These are phyloP conservation scores for Onchidella celtica DNA, from an alignment of 2,888 invertebrate species.

Conservation along the genomic window DNA sequence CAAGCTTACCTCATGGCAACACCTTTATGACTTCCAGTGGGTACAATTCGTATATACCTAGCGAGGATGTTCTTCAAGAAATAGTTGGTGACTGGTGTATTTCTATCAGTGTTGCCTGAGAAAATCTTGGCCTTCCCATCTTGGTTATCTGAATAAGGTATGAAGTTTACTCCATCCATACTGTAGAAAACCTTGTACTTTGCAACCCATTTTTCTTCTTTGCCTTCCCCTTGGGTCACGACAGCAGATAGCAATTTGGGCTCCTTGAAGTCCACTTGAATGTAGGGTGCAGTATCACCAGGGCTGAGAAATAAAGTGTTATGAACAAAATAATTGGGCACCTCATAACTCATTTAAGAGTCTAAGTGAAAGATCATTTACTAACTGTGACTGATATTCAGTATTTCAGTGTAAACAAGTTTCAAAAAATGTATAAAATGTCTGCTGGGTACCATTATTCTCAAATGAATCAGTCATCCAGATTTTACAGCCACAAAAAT, in stretches of 20 bases:
- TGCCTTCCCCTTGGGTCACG: constrained; percentile 62
- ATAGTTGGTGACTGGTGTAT: constrained; percentile 41
- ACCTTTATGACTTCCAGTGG: constrained; percentile 37
- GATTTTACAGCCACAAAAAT: too few species aligned
- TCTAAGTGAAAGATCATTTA: not conserved
- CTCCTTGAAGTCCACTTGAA: constrained; percentile 64
- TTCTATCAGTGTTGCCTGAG: constrained; percentile 43
- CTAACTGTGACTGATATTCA: not conserved
- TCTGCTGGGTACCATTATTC: too few species aligned
- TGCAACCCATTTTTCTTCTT: constrained; percentile 63
- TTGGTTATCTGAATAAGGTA: constrained; percentile 55
- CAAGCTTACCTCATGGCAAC: constrained; percentile 48
- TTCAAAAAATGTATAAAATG: too few species aligned
- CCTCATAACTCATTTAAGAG: not conserved
- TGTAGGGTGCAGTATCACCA: constrained; percentile 43
- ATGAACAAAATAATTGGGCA: not conserved
- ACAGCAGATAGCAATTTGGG: constrained; percentile 62
- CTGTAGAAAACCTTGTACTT: constrained; percentile 62
- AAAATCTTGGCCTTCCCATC: constrained; percentile 43
- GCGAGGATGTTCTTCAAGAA: constrained; percentile 48
- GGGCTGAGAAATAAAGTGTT: not conserved
- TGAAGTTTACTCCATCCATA: constrained; percentile 61
- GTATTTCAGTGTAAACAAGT: too few species aligned
- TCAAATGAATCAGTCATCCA: too few species aligned
- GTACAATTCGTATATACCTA: constrained; percentile 48